Percentiles rank a stretch among this genome's conserved stretches.
Evolutionary conservation across 2,113 vertebrate genomes (phyloP).

Genomic region (Jacana jacana): DNA sequence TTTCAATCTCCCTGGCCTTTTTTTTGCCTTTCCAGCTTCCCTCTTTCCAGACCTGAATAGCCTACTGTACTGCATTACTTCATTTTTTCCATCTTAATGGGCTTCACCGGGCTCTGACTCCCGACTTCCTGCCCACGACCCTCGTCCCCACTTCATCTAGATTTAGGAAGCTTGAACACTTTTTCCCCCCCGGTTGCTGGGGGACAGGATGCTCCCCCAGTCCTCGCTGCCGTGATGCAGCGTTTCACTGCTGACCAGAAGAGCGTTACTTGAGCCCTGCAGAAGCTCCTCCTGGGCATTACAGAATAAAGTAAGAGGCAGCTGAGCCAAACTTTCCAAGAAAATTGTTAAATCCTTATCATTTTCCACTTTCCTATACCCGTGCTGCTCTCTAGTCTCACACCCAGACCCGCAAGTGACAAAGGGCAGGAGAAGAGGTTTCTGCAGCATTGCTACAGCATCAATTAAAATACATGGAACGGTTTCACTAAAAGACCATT

Average conservation of each 20-base stretch:
- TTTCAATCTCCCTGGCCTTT: neutral
- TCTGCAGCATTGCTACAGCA: neutral
- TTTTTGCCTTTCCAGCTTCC: neutral
- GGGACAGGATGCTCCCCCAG: neutral
- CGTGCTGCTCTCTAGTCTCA: neutral
- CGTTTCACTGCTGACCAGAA: neutral
- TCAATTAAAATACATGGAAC: neutral
- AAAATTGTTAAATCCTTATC: neutral
- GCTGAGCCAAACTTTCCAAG: neutral
- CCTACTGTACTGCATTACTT: slow-evolving; percentile 44
- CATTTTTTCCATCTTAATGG: slow-evolving; percentile 50
- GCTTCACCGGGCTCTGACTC: slow-evolving; percentile 37
- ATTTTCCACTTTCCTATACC: neutral
- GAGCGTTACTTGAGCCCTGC: neutral
- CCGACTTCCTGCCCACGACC: slow-evolving; percentile 31
- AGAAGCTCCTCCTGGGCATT: neutral
- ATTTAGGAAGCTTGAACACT: neutral
- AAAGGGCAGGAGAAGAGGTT: neutral
- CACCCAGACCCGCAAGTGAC: neutral
- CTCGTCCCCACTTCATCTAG: neutral
- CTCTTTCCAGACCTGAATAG: slow-evolving; percentile 33
- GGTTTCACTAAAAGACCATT: neutral
- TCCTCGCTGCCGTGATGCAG: neutral
- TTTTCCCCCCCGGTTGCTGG: neutral
- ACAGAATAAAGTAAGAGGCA: neutral